Conservation (phyloP, 2,797 vertebrate genomes). For the Schizopygopsis malacanthus region DNA sequence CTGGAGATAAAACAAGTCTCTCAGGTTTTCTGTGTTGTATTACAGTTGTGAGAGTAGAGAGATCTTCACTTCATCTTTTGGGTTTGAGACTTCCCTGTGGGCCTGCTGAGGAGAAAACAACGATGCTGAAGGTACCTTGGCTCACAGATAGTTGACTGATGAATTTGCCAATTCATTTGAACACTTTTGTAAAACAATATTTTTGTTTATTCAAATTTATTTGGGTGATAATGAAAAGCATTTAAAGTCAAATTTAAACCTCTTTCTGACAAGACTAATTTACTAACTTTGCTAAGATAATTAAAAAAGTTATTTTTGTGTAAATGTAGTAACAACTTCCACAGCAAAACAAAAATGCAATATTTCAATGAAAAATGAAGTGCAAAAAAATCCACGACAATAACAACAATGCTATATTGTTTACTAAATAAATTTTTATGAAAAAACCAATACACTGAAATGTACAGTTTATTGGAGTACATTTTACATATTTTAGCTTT, state of each 20-base stretch:
- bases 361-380: background rate
- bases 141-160: background rate
- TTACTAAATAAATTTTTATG: too few species aligned
- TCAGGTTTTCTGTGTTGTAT: constrained; percentile 7
- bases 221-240: background rate
- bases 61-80: background rate
- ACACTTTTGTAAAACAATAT: background rate
- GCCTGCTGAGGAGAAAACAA: background rate
- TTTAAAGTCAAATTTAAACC: background rate
- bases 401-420: too few species aligned
- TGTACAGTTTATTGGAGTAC: background rate
- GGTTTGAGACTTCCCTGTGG: background rate
- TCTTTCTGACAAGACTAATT: background rate
- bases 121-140: constrained; percentile 20
- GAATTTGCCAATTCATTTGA: background rate
- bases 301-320: background rate
- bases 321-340: background rate
- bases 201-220: background rate
- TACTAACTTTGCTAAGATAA: background rate
- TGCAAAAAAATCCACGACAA: background rate
- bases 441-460: background rate
- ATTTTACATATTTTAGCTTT: background rate
- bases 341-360: background rate
- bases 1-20: background rate
- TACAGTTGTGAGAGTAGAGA: background rate